A percentile compares a stretch with the other conserved stretches of the same genome.
These are phyloP conservation scores for Philonicus albiceps DNA, from an alignment of 2,888 invertebrate species.

Conservation along the genomic window DNA sequence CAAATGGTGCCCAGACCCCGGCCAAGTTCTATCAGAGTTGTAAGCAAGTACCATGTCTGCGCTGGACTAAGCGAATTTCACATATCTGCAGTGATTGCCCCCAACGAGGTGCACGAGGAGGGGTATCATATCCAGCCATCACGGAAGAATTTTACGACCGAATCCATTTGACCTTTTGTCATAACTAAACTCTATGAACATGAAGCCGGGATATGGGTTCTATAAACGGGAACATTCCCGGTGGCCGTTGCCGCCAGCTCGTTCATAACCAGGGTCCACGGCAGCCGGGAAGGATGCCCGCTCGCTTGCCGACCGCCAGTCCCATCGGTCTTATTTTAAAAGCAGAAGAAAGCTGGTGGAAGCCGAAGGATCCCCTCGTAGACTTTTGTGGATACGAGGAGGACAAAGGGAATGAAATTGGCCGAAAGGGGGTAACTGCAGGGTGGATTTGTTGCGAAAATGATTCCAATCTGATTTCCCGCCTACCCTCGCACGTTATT, in stretches of 20 bases:
- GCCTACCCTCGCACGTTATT: not conserved
- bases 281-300: not conserved
- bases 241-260: not conserved
- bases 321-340: conserved; percentile 53
- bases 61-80: not conserved
- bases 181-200: conserved; percentile 42
- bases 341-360: conserved; percentile 49
- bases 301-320: conserved; percentile 50
- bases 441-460: conserved; percentile 35
- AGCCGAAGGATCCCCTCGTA: not conserved
- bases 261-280: not conserved
- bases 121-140: conserved; percentile 18
- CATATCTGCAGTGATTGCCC: not conserved
- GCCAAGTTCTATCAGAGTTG: not conserved
- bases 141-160: conserved; percentile 44
- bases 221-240: not conserved
- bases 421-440: conserved; percentile 6
- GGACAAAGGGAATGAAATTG: conserved; percentile 22
- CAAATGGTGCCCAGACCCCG: not conserved
- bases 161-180: conserved; percentile 47
- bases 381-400: conserved; percentile 1
- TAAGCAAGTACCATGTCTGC: not conserved
- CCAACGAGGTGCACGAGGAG: not conserved
- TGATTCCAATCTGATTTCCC: conserved; percentile 41
- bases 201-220: not conserved